These are phyloP conservation scores for Zelostemma sp. DNA, from an alignment of 1,140 invertebrate species.

Conservation along the genomic window DNA sequence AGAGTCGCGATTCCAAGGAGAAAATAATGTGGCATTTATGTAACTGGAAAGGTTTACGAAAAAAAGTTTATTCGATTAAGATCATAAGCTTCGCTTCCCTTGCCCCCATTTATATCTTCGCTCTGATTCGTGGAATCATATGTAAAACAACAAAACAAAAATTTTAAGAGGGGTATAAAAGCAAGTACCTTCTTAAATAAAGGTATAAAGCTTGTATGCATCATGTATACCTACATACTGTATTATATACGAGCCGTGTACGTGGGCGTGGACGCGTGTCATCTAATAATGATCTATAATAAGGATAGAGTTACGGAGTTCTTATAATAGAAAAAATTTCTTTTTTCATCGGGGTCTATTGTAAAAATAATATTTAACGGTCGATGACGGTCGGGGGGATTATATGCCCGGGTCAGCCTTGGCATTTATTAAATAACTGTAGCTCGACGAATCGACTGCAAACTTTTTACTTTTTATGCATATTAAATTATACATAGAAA, in stretches of 20 bases:
- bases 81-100: slow-evolving; percentile 23
- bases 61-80: too few relatives aligned
- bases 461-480: too few relatives aligned
- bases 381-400: slow-evolving; percentile 50
- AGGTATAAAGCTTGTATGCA: too few relatives aligned
- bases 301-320: slow-evolving; percentile 12
- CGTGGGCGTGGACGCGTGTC: background rate
- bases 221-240: too few relatives aligned
- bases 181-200: too few relatives aligned
- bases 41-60: slow-evolving; percentile 13
- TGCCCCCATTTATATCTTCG: background rate
- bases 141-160: background rate
- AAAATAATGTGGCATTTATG: slow-evolving; percentile 36
- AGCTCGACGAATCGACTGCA: too few relatives aligned
- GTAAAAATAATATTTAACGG: too few relatives aligned
- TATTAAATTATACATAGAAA: too few relatives aligned
- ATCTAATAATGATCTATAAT: too few relatives aligned
- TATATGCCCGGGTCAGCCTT: slow-evolving; percentile 47
- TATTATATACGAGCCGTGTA: background rate
- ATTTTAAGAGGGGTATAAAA: too few relatives aligned
- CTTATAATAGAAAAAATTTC: too few relatives aligned
- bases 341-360: too few relatives aligned
- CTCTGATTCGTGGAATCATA: background rate
- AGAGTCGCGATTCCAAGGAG: slow-evolving; percentile 38
- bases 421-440: slow-evolving; percentile 56